Base-by-base conservation (phyloP, 1,140 invertebrate genomes). In the Hyposmocoma kahamanoa region DNA sequence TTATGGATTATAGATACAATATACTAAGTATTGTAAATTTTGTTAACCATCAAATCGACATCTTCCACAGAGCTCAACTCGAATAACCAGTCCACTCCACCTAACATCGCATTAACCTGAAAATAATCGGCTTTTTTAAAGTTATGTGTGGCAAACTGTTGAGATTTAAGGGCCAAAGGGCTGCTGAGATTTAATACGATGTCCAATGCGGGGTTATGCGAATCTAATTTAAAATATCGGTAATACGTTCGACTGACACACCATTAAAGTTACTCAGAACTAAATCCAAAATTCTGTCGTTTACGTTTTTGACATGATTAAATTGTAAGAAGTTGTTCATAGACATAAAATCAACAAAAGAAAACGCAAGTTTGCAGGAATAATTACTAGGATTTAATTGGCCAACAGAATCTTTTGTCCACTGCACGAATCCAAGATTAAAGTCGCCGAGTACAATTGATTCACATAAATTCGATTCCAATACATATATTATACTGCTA, bases 381-480 rank as follows among this genome's bases (percentile, higher is more conserved):
- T 28, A 20, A 34, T 18, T 20, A n/a, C 30, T 6, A 34, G 32
- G 32, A 9, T 6, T 26, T 6, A 26, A 22, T 18, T 20, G 26
- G 3, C 39, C 13, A 44, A 13, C 28, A 9, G 8, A 6, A 21
- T 22, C 48, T 6, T 6, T 48, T 52, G 11, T 19, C 28, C 24
- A 57, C 46, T 26, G 20, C 22, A 30, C 49, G 24, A 26, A 26
- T 26, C 24, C 51, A 42, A 54, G 28, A 28, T 63, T 67, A 47
- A 67, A 67, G 38, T 64, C 61, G 0, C 60, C 58, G 6, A 55
- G 9, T 10, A 62, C 11, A 44, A 32, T 15, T 24, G 22, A 46
- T 17, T 5, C 20, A 3, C 11, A 18, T 22, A 6, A 21, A 38
- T 38, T 57, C 48, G 24, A 26, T 26, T 19, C 42, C 32, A 15